Percentiles rank a stretch among this genome's conserved stretches.
Evolutionary conservation across 2,888 invertebrate species (phyloP).

Genomic region (Thumatha senex): DNA sequence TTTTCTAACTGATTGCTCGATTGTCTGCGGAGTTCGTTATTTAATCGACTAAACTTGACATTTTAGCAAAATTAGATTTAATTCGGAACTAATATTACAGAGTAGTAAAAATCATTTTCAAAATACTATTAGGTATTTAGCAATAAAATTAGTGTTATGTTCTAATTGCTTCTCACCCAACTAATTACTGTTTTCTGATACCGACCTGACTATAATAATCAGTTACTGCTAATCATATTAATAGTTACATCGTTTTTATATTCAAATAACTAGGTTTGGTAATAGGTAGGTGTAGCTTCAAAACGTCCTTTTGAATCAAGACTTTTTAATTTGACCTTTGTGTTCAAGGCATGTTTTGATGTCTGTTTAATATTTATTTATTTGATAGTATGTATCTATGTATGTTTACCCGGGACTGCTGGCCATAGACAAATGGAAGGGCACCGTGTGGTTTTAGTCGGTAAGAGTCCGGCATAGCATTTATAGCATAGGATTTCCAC

Average conservation of each 20-base stretch:
- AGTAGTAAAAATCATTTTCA: too few species aligned
- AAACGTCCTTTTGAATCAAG: constrained; percentile 36
- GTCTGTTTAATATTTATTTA: constrained; percentile 4
- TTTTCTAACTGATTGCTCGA: too few species aligned
- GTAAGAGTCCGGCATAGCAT: too few species aligned
- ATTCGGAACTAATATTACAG: too few species aligned
- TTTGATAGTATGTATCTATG: background rate
- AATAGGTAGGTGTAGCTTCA: constrained; percentile 33
- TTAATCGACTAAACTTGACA: too few species aligned
- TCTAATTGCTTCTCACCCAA: constrained; percentile 16
- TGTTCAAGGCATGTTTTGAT: constrained; percentile 10
- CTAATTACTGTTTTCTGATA: constrained; percentile 13
- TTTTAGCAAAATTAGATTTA: too few species aligned
- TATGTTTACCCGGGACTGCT: too few species aligned
- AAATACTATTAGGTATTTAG: too few species aligned
- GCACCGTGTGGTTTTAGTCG: too few species aligned
- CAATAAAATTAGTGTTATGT: constrained; percentile 14
- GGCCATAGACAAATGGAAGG: too few species aligned
- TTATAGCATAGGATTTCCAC: too few species aligned
- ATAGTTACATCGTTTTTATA: constrained; percentile 35
- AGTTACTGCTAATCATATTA: constrained; percentile 37
- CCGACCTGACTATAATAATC: constrained; percentile 34
- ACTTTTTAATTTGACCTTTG: constrained; percentile 19
- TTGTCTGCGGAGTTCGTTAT: too few species aligned
- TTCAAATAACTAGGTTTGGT: constrained; percentile 30